Conservation (phyloP, 2,113 vertebrate species). For the Paradisaea rubra region DNA sequence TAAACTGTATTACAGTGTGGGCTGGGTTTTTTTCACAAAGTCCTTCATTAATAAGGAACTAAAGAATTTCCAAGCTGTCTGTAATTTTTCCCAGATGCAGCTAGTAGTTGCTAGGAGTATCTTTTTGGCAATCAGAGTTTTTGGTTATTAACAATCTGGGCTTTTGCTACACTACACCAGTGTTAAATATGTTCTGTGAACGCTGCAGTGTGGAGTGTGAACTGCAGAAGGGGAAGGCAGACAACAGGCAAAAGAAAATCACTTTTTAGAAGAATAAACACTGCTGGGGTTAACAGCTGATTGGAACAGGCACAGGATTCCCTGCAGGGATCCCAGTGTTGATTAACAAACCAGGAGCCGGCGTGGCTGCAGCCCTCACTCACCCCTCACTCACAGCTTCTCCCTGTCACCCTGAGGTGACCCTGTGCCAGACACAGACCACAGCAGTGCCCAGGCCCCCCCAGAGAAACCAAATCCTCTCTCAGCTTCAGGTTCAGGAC, state of each 20-base stretch:
- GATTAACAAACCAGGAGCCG: background rate
- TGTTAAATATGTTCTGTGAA: slow-evolving; percentile 47
- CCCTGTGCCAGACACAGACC: background rate
- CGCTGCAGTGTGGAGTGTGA: background rate
- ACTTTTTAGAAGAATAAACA: background rate
- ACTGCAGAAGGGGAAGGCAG: background rate
- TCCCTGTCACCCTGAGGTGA: background rate
- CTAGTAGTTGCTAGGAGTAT: slow-evolving; percentile 49
- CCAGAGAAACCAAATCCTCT: background rate
- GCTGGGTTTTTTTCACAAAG: background rate
- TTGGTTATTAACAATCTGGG: slow-evolving; percentile 50
- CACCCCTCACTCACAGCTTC: background rate
- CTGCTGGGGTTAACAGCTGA: background rate
- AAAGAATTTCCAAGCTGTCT: slow-evolving; percentile 51
- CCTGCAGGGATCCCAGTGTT: background rate
- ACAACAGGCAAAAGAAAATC: background rate
- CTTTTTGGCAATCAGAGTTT: slow-evolving; percentile 49
- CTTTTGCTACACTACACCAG: background rate
- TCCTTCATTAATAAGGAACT: slow-evolving; percentile 45
- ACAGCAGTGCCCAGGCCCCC: background rate
- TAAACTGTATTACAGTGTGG: slow-evolving; percentile 9
- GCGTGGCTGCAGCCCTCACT: background rate
- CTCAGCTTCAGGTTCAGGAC: background rate
- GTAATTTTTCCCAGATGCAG: slow-evolving; percentile 62
- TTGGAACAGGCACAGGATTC: background rate